Base-by-base conservation (phyloP, 2,797 vertebrate species). In the Perodicticus potto region DNA sequence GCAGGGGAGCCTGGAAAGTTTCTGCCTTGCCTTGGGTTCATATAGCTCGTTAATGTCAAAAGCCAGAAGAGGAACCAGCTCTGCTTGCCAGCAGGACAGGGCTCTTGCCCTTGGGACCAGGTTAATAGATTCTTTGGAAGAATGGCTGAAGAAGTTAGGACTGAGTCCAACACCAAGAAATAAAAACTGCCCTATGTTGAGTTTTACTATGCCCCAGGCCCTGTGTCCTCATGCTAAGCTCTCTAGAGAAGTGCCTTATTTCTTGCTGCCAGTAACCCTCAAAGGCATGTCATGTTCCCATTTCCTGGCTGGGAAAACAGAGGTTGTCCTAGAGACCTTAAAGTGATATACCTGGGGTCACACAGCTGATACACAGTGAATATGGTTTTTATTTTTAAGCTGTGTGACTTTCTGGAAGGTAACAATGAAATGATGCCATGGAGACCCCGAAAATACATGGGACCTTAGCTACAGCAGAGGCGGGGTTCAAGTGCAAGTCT, bases 201-300 rank as follows among this genome's bases (percentile, higher is more conserved):
- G 2, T 32, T 73, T 73, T 45, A 5, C 32, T 27, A 40, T 16
- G 86, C 29, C 17, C 25, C 1, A 7, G 80, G 67, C 29, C 43
- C 55, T 27, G 49, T 13, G 80, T 49, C 19, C 34, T 22, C 27
- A 49, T 13, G 37, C 76, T 5, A 0, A 65, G 37, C 37, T 3
- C 40, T 4, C 3, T 0, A 2, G 7, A 2, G 0, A 25, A 12
- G 29, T 8, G 32, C 61, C 49, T 16, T 7, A 1, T 53, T 23
- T 37, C 77, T n/a, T 53, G 34, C 16, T n/a, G 22, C 53, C 16
- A 11, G 4, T 29, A 0, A 37, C 76, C 29, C 40, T 8, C 0
- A 4, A 3, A 23, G 17, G 45, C 5, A 1, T 14, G 2, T 55
- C 19, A 1, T 1, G 40, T 65, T 5, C n/a, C 65, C 9, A 2